Percentiles rank a stretch among this genome's conserved stretches.
These are phyloP conservation scores for Gerosis bhagava DNA, from an alignment of 2,888 invertebrate genomes.

Conservation along the genomic window DNA sequence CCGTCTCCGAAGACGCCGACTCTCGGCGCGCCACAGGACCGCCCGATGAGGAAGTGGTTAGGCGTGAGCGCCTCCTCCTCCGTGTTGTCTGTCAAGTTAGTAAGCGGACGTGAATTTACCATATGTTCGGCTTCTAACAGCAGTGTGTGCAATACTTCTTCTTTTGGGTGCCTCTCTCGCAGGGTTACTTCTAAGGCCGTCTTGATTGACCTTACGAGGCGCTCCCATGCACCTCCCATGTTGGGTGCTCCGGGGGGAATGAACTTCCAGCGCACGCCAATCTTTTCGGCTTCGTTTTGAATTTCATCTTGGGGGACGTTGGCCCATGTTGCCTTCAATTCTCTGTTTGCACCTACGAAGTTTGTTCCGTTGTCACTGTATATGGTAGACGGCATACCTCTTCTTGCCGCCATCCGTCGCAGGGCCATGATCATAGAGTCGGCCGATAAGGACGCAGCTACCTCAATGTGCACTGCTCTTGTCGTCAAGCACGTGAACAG, in stretches of 20 bases:
- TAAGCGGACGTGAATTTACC: neutral
- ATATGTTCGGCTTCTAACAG: constrained; percentile 3
- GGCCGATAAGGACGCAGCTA: constrained; percentile 15
- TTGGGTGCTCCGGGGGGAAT: neutral
- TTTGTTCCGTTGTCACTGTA: constrained; percentile 35
- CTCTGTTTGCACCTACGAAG: constrained; percentile 30
- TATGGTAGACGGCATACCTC: constrained; percentile 29
- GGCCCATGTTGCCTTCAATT: constrained; percentile 17
- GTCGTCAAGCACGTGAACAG: constrained; percentile 23
- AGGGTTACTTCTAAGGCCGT: neutral
- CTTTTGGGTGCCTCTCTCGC: neutral
- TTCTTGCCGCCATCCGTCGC: constrained; percentile 32
- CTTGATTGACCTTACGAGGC: neutral
- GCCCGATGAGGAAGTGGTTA: neutral
- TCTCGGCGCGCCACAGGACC: neutral
- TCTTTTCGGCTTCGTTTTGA: neutral
- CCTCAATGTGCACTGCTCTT: constrained; percentile 21
- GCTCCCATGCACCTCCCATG: neutral
- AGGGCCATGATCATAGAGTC: constrained; percentile 36
- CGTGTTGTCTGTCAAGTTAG: neutral
- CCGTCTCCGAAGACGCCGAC: neutral
- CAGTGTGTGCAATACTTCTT: neutral
- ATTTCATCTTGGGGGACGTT: neutral
- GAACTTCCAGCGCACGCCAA: neutral
- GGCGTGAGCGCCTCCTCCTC: constrained; percentile 2